Conservation (phyloP, 1,140 invertebrate species). For the Adelges cooleyi region DNA sequence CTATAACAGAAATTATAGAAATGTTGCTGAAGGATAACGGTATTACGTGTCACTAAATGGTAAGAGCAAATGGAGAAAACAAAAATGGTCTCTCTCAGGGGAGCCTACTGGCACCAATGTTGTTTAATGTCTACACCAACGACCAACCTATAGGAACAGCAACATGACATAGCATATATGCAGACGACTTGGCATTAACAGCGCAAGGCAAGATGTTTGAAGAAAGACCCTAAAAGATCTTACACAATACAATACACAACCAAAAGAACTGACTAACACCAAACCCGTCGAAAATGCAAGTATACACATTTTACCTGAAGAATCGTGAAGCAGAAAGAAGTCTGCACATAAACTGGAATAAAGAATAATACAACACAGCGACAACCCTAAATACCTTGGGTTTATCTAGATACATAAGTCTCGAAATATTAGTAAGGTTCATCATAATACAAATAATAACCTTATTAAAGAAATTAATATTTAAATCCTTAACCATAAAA, state of each 20-base stretch:
- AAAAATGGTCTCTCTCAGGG: constrained; percentile 34
- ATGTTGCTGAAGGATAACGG: constrained; percentile 16
- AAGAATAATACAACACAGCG: too few relatives aligned
- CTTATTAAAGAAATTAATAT: too few relatives aligned
- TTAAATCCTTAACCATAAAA: too few relatives aligned
- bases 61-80: constrained; percentile 22
- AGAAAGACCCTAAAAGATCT: too few relatives aligned
- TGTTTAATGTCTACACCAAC: constrained; percentile 31
- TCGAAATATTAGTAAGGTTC: too few relatives aligned
- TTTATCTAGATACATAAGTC: too few relatives aligned
- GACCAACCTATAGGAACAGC: constrained; percentile 29
- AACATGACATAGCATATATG: constrained; percentile 25
- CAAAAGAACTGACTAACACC: neutral
- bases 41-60: constrained; percentile 23
- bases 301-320: constrained; percentile 5
- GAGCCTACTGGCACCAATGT: constrained; percentile 33
- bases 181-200: constrained; percentile 32
- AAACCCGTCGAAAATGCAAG: neutral
- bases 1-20: neutral
- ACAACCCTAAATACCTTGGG: neutral
- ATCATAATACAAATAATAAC: too few relatives aligned
- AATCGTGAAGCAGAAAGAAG: neutral
- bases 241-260: too few relatives aligned
- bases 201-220: neutral
- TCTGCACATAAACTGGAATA: neutral